Conservation (phyloP, 1,140 invertebrate species). For the Eurosta solidaginis region DNA sequence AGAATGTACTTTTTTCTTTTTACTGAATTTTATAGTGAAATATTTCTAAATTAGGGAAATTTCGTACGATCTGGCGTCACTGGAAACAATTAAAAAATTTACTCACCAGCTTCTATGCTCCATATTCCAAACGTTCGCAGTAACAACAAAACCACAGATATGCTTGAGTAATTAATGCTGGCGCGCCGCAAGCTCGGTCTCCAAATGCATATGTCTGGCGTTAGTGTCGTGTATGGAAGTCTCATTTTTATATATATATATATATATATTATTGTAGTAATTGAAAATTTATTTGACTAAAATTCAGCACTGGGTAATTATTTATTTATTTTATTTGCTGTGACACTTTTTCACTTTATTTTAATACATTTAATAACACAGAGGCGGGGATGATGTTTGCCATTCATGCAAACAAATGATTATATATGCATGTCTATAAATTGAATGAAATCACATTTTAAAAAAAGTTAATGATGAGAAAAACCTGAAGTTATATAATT, state of each 20-base stretch:
- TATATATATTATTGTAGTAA: not conserved
- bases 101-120: not conserved
- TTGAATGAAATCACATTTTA: constrained; percentile 10
- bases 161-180: not conserved
- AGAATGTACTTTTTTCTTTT: too few species aligned
- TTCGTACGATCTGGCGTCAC: not conserved
- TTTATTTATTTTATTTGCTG: not conserved
- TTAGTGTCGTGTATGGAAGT: not conserved
- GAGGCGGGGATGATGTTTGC: not conserved
- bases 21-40: too few species aligned
- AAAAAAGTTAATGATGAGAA: not conserved
- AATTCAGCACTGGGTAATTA: not conserved
- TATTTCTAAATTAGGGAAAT: too few species aligned
- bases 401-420: too few species aligned
- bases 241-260: not conserved
- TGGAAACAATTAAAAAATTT: not conserved
- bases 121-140: not conserved
- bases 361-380: not conserved
- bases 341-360: not conserved
- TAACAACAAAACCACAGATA: not conserved
- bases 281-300: not conserved
- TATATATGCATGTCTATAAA: not conserved
- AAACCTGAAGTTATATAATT: not conserved
- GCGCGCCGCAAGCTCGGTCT: not conserved
- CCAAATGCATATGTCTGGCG: not conserved